Base-by-base conservation (phyloP, 2,888 invertebrate genomes). In the Parascotia fuliginaria region DNA sequence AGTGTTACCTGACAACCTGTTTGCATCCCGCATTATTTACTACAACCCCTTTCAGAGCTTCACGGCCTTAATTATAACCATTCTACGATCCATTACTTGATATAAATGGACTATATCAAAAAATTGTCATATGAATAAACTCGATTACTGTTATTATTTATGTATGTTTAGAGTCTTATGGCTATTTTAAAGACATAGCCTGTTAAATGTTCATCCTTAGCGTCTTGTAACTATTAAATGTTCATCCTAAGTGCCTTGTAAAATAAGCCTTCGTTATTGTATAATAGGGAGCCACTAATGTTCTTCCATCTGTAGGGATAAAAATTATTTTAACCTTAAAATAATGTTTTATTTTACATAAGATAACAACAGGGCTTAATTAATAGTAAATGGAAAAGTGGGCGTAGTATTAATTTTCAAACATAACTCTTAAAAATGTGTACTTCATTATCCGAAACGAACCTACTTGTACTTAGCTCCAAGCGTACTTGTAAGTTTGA, bases 1-100 rank as follows among this genome's bases (percentile, higher is more conserved):
- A 64, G 72, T 50, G 58, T 63, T 75, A 75, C 75, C 78, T 76
- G 78, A 62, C 77, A 70, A 80, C 81, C 75, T 66, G 79, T 76
- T 70, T 47, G 67, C 60, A 64, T 75, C 73, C 74, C 55, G 70
- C 71, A 65, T 63, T 70, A 73, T 74, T 72, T 71, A 69, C 68
- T 67, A 55, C 65, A 56, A 60, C 46, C 65, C 70, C 55, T 60
- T 64, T 49, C 55, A 52, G 44, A 48, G 28, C 47, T 14, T 41
- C 24, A 16, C 43, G 52, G 47, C 27, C 38, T 44, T 56, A 43
- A 66, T 59, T 60, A 56, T 50, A 55, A 38, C 38, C 31, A 33
- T 61, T 42, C 36, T 29, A 12, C 33, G 38, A 34, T 34, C 9
- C 27, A 42, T 22, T 28, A 27, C 12, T 9, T 24, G 12, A 28